Evolutionary conservation across 2,113 vertebrate species (phyloP).

Genomic region (Progne subis): DNA sequence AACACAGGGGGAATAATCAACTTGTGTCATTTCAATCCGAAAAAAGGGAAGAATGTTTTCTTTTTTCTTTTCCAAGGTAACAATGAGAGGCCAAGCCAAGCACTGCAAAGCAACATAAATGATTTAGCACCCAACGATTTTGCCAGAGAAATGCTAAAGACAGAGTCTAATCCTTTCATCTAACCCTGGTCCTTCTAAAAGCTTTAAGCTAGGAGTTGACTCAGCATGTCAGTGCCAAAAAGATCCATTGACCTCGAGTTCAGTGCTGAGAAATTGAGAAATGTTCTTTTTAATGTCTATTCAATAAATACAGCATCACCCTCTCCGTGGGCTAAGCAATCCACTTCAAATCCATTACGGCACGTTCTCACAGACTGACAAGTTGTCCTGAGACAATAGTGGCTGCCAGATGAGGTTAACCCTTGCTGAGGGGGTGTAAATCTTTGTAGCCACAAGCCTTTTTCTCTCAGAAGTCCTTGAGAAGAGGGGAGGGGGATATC

Average conservation of each 20-base stretch:
- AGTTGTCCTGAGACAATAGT: slow-evolving; percentile 85
- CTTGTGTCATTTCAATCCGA: background rate
- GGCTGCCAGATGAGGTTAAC: slow-evolving; percentile 89
- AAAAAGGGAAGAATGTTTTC: background rate
- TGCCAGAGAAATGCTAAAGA: slow-evolving; percentile 79
- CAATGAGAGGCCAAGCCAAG: slow-evolving; percentile 49
- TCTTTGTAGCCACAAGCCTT: slow-evolving; percentile 44
- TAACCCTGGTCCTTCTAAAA: slow-evolving; percentile 80
- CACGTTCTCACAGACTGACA: slow-evolving; percentile 88
- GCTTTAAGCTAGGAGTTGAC: slow-evolving; percentile 85
- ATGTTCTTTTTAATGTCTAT: slow-evolving; percentile 94
- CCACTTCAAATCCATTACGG: slow-evolving; percentile 91
- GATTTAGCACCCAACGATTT: slow-evolving; percentile 77
- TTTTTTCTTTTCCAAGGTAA: slow-evolving; percentile 41
- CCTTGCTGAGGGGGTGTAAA: slow-evolving; percentile 79
- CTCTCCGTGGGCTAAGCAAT: slow-evolving; percentile 86
- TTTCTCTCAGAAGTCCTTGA: slow-evolving; percentile 68
- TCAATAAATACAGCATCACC: slow-evolving; percentile 93
- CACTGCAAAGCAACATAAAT: slow-evolving; percentile 71
- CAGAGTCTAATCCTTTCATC: slow-evolving; percentile 84
- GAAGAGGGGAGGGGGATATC: slow-evolving; percentile 32
- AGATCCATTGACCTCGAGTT: slow-evolving; percentile 93
- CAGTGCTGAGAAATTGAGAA: slow-evolving; percentile 89
- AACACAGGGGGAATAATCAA: background rate
- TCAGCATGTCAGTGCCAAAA: slow-evolving; percentile 87